Base-by-base conservation (phyloP, 2,888 invertebrate genomes). In the Brachyptera risi region DNA sequence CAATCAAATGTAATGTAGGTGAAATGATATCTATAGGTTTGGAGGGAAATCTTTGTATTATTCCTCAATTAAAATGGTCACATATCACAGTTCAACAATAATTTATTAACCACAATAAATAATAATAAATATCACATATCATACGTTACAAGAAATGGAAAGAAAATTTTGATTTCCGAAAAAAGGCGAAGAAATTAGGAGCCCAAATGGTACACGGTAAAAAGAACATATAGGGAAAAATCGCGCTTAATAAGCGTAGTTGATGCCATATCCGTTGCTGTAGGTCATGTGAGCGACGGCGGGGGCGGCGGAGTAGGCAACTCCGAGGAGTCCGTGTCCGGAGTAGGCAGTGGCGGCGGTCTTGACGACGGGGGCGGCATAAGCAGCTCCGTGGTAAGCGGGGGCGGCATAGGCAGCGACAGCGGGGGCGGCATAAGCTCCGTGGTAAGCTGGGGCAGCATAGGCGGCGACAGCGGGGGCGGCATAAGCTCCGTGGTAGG, bases 361-460 rank as follows among this genome's bases (percentile, higher is more conserved):
- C 9, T 17, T 11, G 1, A 83, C 83, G 15, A 80, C 77, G 3
- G 83, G 80, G 11, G 83, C 81, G 35, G 82, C 79, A 11, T 82
- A 81, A 67, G 82, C 83, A 0, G 81, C 80, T 13, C 82, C 79
- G 40, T 82, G 82, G 15, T 82, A 74, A 31, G 58, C 64, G 47
- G 64, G 58, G 24, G 59, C 63, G 49, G 63, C 61, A 54, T 63
- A 59, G 61, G 59, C 63, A 31, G 59, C 59, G 57, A 17, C 11
- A 21, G 65, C 59, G 19, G 64, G 60, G 51, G 64, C 63, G 56
- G 64, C 63, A 42, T 58, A 40, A 35, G 76, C 42, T 17, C 57
- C 63, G 61, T 57, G 59, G 58, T 66, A 64, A 58, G 65, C 40
- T 51, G 56, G 58, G 49, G 60, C 61, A 56, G 63, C 63, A 57